phyloP scores from a whole-genome alignment of 2,797 vertebrate genomes.

The Phrynocephalus guinanensis region DNA sequence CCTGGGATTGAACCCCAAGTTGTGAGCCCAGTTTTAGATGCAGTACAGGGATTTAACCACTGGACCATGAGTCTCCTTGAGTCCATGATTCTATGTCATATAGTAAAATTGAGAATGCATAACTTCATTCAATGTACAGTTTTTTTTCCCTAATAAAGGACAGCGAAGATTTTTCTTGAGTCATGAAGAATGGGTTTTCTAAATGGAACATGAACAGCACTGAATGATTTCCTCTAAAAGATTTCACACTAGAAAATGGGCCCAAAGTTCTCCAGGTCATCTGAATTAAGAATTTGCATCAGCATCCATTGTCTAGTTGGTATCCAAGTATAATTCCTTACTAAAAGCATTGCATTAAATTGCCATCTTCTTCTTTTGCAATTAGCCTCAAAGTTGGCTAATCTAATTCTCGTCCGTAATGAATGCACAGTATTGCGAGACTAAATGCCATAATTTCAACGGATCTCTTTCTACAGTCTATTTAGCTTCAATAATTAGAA shows the following conservation, averaged over 20 bases:
- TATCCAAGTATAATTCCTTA: slow-evolving; percentile 46
- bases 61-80: no score
- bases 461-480: slow-evolving; percentile 70
- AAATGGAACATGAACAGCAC: slow-evolving; percentile 50
- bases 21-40: no score
- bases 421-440: slow-evolving; percentile 61
- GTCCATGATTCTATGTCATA: no score
- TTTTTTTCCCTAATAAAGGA: no score
- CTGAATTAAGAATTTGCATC: slow-evolving; percentile 55
- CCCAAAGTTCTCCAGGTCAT: slow-evolving; percentile 51
- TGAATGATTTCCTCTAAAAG: slow-evolving; percentile 47
- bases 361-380: slow-evolving; percentile 70
- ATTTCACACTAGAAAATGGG: slow-evolving; percentile 43
- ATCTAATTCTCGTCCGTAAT: slow-evolving; percentile 66
- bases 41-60: no score
- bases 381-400: slow-evolving; percentile 71
- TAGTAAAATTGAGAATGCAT: no score
- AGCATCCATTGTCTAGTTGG: slow-evolving; percentile 26
- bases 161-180: neutral
- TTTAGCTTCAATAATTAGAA: slow-evolving; percentile 73
- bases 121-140: no score
- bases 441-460: slow-evolving; percentile 68
- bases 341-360: slow-evolving; percentile 68
- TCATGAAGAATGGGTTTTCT: slow-evolving; percentile 15
- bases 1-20: no score